Conservation (phyloP, 2,888 invertebrate genomes). For the Melinaea marsaeus region DNA sequence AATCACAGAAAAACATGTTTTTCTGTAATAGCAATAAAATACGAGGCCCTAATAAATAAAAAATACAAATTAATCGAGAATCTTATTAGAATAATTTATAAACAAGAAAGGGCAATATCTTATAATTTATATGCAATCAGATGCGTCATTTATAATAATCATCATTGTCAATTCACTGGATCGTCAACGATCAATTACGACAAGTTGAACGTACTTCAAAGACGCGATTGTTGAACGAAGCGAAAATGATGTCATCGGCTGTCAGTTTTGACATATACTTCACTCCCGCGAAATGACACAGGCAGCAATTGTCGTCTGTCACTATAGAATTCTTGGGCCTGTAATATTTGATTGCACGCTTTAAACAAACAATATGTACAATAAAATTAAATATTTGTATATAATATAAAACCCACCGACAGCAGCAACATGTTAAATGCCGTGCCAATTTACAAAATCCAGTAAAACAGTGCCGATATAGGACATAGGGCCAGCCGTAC, state of each 20-base stretch:
- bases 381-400: too few relatives aligned
- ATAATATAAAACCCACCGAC: constrained; percentile 67
- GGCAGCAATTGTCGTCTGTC: constrained; percentile 93
- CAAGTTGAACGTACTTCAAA: constrained; percentile 81
- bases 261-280: constrained; percentile 85
- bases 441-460: constrained; percentile 85
- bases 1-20: too few relatives aligned
- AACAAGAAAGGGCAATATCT: background rate
- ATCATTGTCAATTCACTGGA: constrained; percentile 4
- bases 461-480: constrained; percentile 86
- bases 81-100: background rate
- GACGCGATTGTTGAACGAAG: constrained; percentile 90
- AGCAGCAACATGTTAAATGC: constrained; percentile 85
- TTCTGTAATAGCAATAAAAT: too few relatives aligned
- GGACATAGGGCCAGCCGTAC: constrained; percentile 93
- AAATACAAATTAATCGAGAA: too few relatives aligned
- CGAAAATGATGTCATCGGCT: constrained; percentile 89
- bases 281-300: constrained; percentile 91
- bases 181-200: constrained; percentile 7
- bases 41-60: too few relatives aligned
- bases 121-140: background rate
- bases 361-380: too few relatives aligned
- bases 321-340: constrained; percentile 80
- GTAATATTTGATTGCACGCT: constrained; percentile 20
- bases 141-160: background rate